These are phyloP conservation scores for Oncorhynchus gorbuscha DNA, from an alignment of 2,113 vertebrate species.

Conservation along the genomic window DNA sequence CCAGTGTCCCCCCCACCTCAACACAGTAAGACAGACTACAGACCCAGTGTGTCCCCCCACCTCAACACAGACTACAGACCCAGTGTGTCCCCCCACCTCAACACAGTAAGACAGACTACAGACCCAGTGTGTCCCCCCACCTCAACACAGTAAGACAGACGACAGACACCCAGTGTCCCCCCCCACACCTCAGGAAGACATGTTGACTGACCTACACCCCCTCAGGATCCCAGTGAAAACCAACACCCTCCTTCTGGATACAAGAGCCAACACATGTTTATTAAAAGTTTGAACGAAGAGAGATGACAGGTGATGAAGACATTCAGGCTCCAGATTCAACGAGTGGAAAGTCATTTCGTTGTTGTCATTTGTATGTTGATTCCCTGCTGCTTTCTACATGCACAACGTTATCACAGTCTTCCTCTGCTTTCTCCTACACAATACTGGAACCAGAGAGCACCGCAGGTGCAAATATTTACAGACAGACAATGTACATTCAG, in stretches of 20 bases:
- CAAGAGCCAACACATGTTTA: slow-evolving; percentile 53
- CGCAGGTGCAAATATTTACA: slow-evolving; percentile 54
- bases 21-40: too few species aligned
- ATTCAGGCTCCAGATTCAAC: slow-evolving; percentile 31
- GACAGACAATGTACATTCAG: slow-evolving; percentile 50
- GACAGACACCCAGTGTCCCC: not conserved
- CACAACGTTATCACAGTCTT: slow-evolving; percentile 41
- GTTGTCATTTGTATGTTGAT: slow-evolving; percentile 39
- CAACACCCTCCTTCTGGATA: slow-evolving; percentile 43
- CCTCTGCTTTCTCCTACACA: not conserved
- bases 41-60: too few species aligned
- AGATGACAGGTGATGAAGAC: slow-evolving; percentile 28
- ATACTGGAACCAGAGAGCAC: slow-evolving; percentile 33
- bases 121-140: not conserved
- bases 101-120: too few species aligned
- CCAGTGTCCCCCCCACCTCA: too few species aligned
- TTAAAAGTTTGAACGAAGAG: slow-evolving; percentile 55
- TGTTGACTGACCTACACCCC: not conserved
- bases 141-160: not conserved
- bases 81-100: too few species aligned
- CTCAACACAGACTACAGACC: too few species aligned
- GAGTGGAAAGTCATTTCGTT: slow-evolving; percentile 18
- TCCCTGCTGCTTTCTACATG: slow-evolving; percentile 42
- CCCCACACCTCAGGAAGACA: slow-evolving; percentile 45
- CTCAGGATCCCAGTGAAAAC: slow-evolving; percentile 11